Base-by-base conservation (phyloP, 2,888 invertebrate genomes). In the Acronicta leporina region DNA sequence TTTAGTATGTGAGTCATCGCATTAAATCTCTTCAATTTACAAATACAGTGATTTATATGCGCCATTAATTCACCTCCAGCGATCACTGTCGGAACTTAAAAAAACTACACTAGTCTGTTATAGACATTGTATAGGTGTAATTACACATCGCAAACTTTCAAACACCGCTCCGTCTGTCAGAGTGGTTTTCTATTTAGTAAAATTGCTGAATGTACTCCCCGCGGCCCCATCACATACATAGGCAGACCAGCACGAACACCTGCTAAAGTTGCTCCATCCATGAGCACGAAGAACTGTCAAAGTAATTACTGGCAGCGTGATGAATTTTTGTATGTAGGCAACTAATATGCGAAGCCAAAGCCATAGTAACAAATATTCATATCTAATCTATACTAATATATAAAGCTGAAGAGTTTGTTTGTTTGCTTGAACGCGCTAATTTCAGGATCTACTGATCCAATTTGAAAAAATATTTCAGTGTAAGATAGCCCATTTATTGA, bases 141-240 rank as follows among this genome's bases (percentile, higher is more conserved):
- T 81, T 71, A 73, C 69, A 69, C 62, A 63, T 73, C 72, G 68
- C 71, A 73, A 67, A 77, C 72, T 75, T 75, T 78, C 78, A 75
- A 84, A 84, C 80, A 81, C 73, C 77, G 74, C 80, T 67, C 71
- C 56, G 82, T 82, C 84, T 84, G 82, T 80, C 75, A 63, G 68
- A 87, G 84, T 86, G 80, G 84, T 81, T 87, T 87, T 85, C 86
- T 84, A 75, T 86, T 86, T 89, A 79, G 75, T 79, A 69, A 74
- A 80, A 78, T 77, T 76, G 73, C 68, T 77, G 64, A 68, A 71
- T 72, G 68, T 41, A 55, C 40, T 11, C 8, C 45, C 14, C 15
- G 20, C 49, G 45, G 52, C 10, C 49, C 16, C 16, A 33, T 45
- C 48, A 52, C 33, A n/a, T n/a, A 55, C 42, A 35, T 25, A 40